phyloP scores from a whole-genome alignment of 2,797 vertebrate genomes.

The Lateolabrax maculatus region DNA sequence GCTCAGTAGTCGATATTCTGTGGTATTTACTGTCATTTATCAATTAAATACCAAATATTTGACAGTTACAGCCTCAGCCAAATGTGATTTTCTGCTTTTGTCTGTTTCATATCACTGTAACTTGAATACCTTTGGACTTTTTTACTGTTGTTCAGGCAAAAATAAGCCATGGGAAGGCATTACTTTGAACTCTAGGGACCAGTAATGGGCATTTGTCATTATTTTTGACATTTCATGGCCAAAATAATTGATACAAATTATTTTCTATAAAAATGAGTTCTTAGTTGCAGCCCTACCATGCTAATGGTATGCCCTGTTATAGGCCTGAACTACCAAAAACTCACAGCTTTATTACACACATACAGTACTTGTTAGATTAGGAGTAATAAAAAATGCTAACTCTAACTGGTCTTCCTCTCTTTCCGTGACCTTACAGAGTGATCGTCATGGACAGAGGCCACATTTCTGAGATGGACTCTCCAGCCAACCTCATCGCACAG shows the following conservation, averaged over 20 bases:
- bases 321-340: background rate
- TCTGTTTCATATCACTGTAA: background rate
- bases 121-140: background rate
- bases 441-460: slow-evolving; percentile 94
- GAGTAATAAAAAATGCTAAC: background rate
- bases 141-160: background rate
- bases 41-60: background rate
- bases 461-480: slow-evolving; percentile 92
- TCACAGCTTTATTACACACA: background rate
- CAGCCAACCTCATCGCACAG: slow-evolving; percentile 88
- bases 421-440: slow-evolving; percentile 83
- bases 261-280: background rate
- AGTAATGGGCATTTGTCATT: background rate
- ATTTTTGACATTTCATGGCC: slow-evolving; percentile 1
- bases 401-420: slow-evolving; percentile 1
- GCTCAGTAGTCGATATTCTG: background rate
- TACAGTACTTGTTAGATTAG: background rate
- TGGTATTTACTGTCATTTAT: background rate
- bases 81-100: background rate
- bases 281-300: background rate
- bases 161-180: background rate
- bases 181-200: background rate
- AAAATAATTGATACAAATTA: background rate
- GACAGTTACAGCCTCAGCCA: background rate
- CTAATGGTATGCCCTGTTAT: background rate